phyloP scores from a whole-genome alignment of 2,888 invertebrate genomes.

The Phorcus lineatus region DNA sequence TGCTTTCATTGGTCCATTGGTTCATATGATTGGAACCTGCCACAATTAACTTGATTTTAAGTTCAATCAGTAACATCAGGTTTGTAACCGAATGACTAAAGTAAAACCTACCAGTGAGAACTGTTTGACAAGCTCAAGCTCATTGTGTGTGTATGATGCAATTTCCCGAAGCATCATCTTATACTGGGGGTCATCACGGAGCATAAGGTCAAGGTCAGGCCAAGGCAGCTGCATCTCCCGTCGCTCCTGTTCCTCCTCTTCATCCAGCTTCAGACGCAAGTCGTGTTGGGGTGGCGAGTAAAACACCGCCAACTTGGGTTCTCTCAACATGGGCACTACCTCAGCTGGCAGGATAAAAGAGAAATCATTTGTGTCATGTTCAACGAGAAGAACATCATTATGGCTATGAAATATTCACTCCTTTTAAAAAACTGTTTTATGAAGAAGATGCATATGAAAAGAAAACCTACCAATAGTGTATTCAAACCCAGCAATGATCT shows the following conservation, averaged over 20 bases:
- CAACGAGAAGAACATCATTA: not conserved
- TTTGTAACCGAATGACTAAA: too few relatives aligned
- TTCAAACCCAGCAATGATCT: slow-evolving; percentile 66
- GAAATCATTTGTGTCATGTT: not conserved
- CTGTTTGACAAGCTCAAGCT: slow-evolving; percentile 63
- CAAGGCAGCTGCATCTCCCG: slow-evolving; percentile 61
- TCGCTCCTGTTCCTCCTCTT: slow-evolving; percentile 66
- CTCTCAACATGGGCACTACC: slow-evolving; percentile 67
- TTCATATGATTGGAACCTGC: too few relatives aligned
- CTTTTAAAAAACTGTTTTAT: too few relatives aligned
- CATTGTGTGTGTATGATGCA: slow-evolving; percentile 61
- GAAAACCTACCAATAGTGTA: slow-evolving; percentile 65
- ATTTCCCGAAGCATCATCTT: slow-evolving; percentile 62
- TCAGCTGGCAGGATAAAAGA: slow-evolving; percentile 50
- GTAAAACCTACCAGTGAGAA: slow-evolving; percentile 52
- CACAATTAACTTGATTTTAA: too few relatives aligned
- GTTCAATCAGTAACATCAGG: too few relatives aligned
- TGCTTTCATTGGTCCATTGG: too few relatives aligned
- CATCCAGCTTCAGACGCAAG: slow-evolving; percentile 67
- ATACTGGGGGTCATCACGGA: slow-evolving; percentile 70
- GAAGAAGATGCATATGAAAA: not conserved
- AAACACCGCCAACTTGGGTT: slow-evolving; percentile 69
- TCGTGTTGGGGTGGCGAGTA: slow-evolving; percentile 70
- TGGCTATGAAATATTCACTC: too few relatives aligned
- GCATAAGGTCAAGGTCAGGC: slow-evolving; percentile 71